These are phyloP conservation scores for Schizaphis graminum DNA, from an alignment of 2,888 invertebrate genomes.

Conservation along the genomic window DNA sequence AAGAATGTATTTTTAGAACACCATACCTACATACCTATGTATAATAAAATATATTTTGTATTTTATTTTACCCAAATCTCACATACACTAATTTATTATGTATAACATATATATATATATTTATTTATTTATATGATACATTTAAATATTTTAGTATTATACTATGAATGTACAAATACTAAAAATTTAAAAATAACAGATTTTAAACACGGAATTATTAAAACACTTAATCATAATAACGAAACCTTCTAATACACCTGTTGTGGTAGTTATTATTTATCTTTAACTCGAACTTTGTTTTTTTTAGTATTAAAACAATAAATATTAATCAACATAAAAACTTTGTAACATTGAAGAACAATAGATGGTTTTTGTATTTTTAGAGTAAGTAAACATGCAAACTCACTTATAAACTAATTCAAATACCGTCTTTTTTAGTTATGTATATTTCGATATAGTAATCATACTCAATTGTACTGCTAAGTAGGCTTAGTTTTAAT, in stretches of 20 bases:
- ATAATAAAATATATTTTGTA: not conserved
- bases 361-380: constrained; percentile 19
- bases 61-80: no score
- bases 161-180: not conserved
- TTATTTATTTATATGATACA: not conserved
- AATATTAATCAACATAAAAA: constrained; percentile 17
- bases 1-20: not conserved
- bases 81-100: not conserved
- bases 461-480: not conserved
- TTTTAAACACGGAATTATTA: not conserved
- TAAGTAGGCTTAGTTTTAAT: not conserved
- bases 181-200: not conserved
- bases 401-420: not conserved
- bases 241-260: not conserved
- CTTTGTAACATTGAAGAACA: no score
- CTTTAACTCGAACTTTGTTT: not conserved
- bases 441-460: not conserved
- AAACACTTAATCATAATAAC: not conserved
- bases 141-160: not conserved
- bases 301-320: not conserved
- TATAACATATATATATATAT: no score
- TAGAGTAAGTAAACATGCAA: not conserved
- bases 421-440: not conserved
- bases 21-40: no score
- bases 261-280: not conserved